Base-by-base conservation (phyloP, 2,888 invertebrate species). In the Caenorhabditis parvicauda region DNA sequence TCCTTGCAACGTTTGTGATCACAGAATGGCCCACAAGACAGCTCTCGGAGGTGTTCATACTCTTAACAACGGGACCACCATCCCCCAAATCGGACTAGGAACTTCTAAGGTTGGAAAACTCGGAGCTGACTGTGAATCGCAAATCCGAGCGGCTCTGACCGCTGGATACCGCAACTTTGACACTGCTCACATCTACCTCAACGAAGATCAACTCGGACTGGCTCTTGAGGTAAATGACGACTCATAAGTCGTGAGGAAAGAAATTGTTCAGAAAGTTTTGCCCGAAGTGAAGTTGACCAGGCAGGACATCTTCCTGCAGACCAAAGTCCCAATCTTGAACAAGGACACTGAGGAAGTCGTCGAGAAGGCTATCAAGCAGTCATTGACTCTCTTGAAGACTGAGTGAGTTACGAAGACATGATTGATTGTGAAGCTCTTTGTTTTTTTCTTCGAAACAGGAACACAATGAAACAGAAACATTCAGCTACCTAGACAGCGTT, bases 261-360 rank as follows among this genome's bases (percentile, higher is more conserved):
- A 35, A 14, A 6, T 5, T 41, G 28, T 57, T 43, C 84, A 86
- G 74, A 82, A 82, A 53, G 82, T 88, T 19, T 82, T 90, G 39
- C 88, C 89, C 0, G 88, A 88, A 77, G 85, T 88, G 80, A 86
- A 86, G 28, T 82, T 90, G 14, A 84, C 83, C 19, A 84, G 90
- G 54, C 84, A 87, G 64, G 89, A 91, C 77, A 86, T 91, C 54
- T 90, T 89, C 79, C 86, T 91, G 19, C 90, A 90, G 3, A 88
- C 89, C 25, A 91, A 90, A 84, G 82, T 90, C 62, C 85, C 90
- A 0, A 67, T 62, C 22, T 21, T 57, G 9, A 59, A 70, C 45
- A 60, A 59, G 2, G 62, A 70, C 22, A 59, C 67, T 7, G 59
- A 54, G 7, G 55, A 52, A 17, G 53, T 60, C 29, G 57, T 61